Percentiles rank a stretch among this genome's conserved stretches.
Evolutionary conservation across 2,888 invertebrate species (phyloP).

Genomic region (Phania funesta): DNA sequence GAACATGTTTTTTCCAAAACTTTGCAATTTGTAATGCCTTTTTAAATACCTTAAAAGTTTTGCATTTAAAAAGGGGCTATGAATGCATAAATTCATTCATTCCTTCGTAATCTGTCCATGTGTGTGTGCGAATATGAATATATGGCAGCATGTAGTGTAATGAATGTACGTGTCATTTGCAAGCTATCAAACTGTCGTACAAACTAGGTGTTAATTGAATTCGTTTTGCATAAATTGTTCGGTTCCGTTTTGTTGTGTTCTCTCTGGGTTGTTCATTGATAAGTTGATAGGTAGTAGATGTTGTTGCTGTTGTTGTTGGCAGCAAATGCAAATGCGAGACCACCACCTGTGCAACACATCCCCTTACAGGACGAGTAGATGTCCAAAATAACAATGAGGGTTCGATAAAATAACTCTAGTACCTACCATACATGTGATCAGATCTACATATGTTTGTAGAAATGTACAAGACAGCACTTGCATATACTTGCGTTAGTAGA

Average conservation of each 20-base stretch:
- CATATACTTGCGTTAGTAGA: not conserved
- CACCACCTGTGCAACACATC: constrained; percentile 62
- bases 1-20: not conserved
- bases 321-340: constrained; percentile 36
- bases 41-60: not conserved
- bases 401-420: constrained; percentile 28
- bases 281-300: constrained; percentile 13
- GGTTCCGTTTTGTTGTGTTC: constrained; percentile 57
- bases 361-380: constrained; percentile 39
- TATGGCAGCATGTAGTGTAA: constrained; percentile 24
- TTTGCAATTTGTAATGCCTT: not conserved
- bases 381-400: constrained; percentile 48
- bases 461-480: not conserved
- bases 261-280: constrained; percentile 54
- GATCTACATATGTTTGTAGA: not conserved
- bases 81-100: constrained; percentile 26
- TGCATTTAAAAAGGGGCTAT: not conserved
- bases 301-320: constrained; percentile 11
- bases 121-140: not conserved
- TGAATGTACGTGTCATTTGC: constrained; percentile 63
- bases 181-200: constrained; percentile 66
- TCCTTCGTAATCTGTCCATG: not conserved
- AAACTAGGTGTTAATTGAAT: constrained; percentile 80
- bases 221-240: constrained; percentile 79
- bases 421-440: not conserved